Evolutionary conservation across 2,888 invertebrate genomes (phyloP), one percentile per base, ranked within the genome.

Genomic region (Calliphora vomitoria): DNA sequence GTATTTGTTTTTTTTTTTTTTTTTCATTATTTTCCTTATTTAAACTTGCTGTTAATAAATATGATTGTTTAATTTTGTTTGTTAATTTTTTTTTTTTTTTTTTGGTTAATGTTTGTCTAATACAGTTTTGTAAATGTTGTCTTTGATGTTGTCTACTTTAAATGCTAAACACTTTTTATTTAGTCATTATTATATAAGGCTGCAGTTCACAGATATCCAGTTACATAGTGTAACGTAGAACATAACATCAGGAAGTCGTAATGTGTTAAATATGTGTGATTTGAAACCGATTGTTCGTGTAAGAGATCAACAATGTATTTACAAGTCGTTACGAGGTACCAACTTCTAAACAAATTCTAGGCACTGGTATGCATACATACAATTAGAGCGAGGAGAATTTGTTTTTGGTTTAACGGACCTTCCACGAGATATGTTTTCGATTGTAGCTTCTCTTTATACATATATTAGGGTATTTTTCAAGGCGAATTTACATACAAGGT

Each of bases 121-220:
- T 85, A 79, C 66, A 69, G 47, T 86, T 84, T 58, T 82, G 69
- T 84, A 82, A 60, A 72, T 82, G 87, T 83, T 88, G 83, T 87
- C 81, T 85, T 87, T 85, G 80, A 80, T 80, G 85, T 85, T 80
- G 79, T 83, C 75, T 44, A 72, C 20, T 47, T 78, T 79, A 76
- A 81, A 74, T 35, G 79, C 83, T 79, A 66, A 66, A 72, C 20
- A 25, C 55, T 60, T 75, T 75, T 47, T 66, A 62, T 81, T 80
- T 81, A 47, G 64, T n/a, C 41, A 64, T 44, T 74, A n/a, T 75
- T 79, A 20, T 58, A 47, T 31, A 38, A 55, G 41, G 15, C 41
- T 41, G 20, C 55, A n/a, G 18, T 20, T 55, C 20, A 11, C 13
- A 66, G 13, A 44, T 35, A 35, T 35, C 6, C 35, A 35, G 5